Percentiles rank a stretch among this genome's conserved stretches.
Evolutionary conservation across 2,888 invertebrate genomes (phyloP).

Genomic region (Lobophora halterata): DNA sequence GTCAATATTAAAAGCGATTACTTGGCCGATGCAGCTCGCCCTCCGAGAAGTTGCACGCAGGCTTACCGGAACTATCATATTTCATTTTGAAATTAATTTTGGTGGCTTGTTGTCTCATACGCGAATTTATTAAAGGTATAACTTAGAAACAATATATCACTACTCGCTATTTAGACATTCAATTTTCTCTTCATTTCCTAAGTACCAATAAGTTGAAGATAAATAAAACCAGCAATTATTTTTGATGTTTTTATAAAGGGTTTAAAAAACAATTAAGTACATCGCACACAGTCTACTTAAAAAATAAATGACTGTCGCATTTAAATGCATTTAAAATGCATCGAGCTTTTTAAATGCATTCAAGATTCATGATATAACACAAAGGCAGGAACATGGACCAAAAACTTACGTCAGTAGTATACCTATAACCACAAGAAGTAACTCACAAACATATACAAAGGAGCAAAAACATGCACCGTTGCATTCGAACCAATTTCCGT

Average conservation of each 20-base stretch:
- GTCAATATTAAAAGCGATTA: slow-evolving; percentile 45
- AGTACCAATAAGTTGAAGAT: too few relatives aligned
- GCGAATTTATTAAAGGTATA: slow-evolving; percentile 5
- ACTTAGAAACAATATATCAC: background rate
- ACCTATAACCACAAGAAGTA: background rate
- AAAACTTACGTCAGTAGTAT: background rate
- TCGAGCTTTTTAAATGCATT: slow-evolving; percentile 52
- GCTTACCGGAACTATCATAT: slow-evolving; percentile 32
- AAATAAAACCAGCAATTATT: slow-evolving; percentile 13
- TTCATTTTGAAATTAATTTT: slow-evolving; percentile 30
- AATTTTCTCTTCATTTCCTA: too few relatives aligned
- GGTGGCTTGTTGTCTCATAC: slow-evolving; percentile 16
- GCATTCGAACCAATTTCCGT: too few relatives aligned
- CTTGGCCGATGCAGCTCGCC: slow-evolving; percentile 39
- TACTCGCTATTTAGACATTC: too few relatives aligned
- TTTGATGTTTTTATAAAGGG: slow-evolving; percentile 24
- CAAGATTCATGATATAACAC: slow-evolving; percentile 41
- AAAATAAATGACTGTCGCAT: slow-evolving; percentile 39
- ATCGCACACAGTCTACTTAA: slow-evolving; percentile 40
- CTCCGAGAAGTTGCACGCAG: slow-evolving; percentile 34
- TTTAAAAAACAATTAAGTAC: slow-evolving; percentile 21
- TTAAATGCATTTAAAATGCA: slow-evolving; percentile 56
- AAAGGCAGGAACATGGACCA: slow-evolving; percentile 16
- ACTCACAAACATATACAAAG: slow-evolving; percentile 10
- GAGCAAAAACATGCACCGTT: too few relatives aligned